Evolutionary conservation across 2,888 invertebrate species (phyloP), one percentile per base, ranked within the genome.

Genomic region (Epinotia brunnichana): DNA sequence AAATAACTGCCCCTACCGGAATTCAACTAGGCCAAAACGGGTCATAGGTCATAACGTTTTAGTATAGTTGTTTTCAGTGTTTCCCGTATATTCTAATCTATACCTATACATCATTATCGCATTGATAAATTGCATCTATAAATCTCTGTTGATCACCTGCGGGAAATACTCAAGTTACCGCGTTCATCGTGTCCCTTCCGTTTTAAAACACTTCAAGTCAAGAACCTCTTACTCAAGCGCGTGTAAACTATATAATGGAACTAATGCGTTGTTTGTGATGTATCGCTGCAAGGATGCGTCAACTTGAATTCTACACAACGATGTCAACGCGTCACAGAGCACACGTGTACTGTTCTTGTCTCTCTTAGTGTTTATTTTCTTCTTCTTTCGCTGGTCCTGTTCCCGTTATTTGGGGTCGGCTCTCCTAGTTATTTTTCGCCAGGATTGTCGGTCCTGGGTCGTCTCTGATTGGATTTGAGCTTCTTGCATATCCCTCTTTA

Each of bases 311-410:
- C 51, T n/a, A 51, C n/a, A 70, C 44, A 41, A 60, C 21, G 54
- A 54, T 53, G 1, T 29, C 21, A 41, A 44, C 39, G 64, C 59
- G 60, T 71, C 70, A 53, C 51, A n/a, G 54, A 54, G 17, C 41
- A 66, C 71, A 60, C 66, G 71, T 71, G 71, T 44, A n/a, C 11
- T 56, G 24, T 54, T 54, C 35, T 51, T 13, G 48, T 29, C 51
- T 44, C 15, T 44, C 9, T 17, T 48, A 48, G 63, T 35, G 15
- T 63, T 63, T n/a, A n/a, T n/a, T n/a, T n/a, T n/a, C n/a, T n/a
- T n/a, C n/a, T n/a, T n/a, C n/a, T n/a, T n/a, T n/a, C n/a, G n/a
- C n/a, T n/a, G n/a, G n/a, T n/a, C n/a, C n/a, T n/a, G n/a, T n/a
- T n/a, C n/a, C n/a, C n/a, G n/a, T n/a, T n/a, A n/a, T n/a, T n/a